A percentile compares a stretch with the other conserved stretches of the same genome.
phyloP scores from a whole-genome alignment of 2,797 vertebrate species.

The Coluber constrictor region DNA sequence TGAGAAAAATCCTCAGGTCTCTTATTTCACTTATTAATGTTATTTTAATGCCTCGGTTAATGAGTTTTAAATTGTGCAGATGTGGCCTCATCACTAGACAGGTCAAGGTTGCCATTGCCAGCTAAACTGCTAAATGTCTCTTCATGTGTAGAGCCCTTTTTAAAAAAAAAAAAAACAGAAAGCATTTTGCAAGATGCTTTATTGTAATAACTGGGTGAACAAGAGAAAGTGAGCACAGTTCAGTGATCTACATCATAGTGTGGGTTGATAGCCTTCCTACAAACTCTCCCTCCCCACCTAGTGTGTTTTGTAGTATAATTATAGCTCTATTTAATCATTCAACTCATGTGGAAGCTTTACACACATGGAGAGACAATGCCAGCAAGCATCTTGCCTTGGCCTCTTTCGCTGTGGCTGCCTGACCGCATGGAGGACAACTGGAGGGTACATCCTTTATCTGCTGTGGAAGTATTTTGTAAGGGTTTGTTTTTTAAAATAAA shows the following conservation, averaged over 20 bases:
- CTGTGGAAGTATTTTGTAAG: background rate
- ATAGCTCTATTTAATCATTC: background rate
- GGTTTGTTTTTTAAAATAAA: background rate
- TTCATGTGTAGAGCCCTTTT: background rate
- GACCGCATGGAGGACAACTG: background rate
- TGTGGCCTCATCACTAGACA: background rate
- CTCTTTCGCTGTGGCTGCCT: background rate
- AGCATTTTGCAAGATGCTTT: background rate
- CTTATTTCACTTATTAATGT: slow-evolving; percentile 8
- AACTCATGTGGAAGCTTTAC: background rate
- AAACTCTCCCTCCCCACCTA: background rate
- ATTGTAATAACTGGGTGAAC: background rate
- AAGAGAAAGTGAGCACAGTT: background rate
- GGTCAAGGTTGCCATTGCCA: background rate
- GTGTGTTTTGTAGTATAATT: background rate
- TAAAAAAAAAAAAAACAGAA: background rate
- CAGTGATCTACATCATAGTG: background rate
- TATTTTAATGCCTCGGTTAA: slow-evolving; percentile 21
- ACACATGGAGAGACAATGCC: background rate
- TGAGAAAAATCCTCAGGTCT: slow-evolving; percentile 1
- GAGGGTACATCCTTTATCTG: background rate
- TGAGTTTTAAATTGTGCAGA: slow-evolving; percentile 15
- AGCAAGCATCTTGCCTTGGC: background rate
- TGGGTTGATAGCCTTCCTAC: background rate
- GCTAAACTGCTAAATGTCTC: background rate